Evolutionary conservation across 2,888 invertebrate genomes (phyloP).

Genomic region (Callyntrura guangdongensis): DNA sequence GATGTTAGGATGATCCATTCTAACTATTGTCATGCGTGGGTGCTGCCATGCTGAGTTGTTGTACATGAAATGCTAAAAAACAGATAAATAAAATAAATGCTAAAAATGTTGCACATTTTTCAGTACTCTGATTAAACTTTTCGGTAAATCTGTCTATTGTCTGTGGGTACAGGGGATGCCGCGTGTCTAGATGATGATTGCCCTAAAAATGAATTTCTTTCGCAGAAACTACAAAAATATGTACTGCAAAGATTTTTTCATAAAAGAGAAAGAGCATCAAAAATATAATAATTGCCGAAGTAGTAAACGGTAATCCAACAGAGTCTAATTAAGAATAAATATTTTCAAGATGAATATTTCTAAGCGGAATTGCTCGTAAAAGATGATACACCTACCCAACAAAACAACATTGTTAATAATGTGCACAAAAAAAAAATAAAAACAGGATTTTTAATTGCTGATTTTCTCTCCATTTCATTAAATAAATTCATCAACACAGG

Average conservation of each 20-base stretch:
- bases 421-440: background rate
- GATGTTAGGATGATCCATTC: background rate
- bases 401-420: conserved; percentile 12
- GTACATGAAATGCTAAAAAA: conserved; percentile 19
- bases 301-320: conserved; percentile 18
- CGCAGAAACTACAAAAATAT: conserved; percentile 12
- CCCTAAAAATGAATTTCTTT: conserved; percentile 33
- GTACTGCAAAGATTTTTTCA: background rate
- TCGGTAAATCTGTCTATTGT: background rate
- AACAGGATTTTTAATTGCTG: conserved; percentile 79
- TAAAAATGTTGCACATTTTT: background rate
- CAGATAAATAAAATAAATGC: background rate
- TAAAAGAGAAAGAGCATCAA: background rate
- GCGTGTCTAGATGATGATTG: conserved; percentile 41
- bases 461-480: conserved; percentile 48
- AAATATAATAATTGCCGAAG: background rate
- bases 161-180: conserved; percentile 16
- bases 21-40: conserved; percentile 27
- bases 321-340: conserved; percentile 36
- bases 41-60: conserved; percentile 46
- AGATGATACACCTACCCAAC: background rate
- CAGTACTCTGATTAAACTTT: background rate
- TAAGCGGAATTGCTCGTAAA: background rate
- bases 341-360: conserved; percentile 12
- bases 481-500: background rate